Evolutionary conservation across 2,113 vertebrate species (phyloP).

Genomic region (Fregata magnificens): DNA sequence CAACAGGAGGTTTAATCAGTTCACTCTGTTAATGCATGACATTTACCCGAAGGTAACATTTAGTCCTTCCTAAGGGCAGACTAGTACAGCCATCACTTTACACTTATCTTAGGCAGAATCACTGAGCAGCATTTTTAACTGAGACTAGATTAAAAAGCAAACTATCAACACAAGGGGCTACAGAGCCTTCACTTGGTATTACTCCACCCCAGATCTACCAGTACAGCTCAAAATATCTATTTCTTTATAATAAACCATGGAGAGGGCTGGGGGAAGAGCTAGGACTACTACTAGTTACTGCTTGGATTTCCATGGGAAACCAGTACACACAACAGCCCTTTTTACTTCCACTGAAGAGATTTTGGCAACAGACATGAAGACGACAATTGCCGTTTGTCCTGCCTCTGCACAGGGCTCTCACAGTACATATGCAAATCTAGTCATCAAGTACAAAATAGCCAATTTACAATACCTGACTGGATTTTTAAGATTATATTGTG

Average conservation of each 20-base stretch:
- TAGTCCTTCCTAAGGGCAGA: not conserved
- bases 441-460: constrained; percentile 52
- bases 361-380: constrained; percentile 50
- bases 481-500: constrained; percentile 58
- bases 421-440: constrained; percentile 53
- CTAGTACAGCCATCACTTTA: not conserved
- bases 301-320: constrained; percentile 59
- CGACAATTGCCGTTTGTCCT: constrained; percentile 37
- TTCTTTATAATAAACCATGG: not conserved
- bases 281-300: constrained; percentile 55
- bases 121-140: not conserved
- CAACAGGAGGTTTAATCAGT: not conserved
- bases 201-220: not conserved
- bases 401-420: constrained; percentile 48
- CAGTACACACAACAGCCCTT: constrained; percentile 60
- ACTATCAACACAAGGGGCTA: not conserved
- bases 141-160: constrained; percentile 9
- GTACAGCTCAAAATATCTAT: constrained; percentile 7
- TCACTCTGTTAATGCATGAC: not conserved
- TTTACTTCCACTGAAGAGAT: constrained; percentile 37
- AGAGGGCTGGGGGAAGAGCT: constrained; percentile 25
- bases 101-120: not conserved
- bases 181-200: not conserved
- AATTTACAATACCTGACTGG: constrained; percentile 59
- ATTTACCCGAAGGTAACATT: not conserved